Evolutionary conservation across 2,888 invertebrate species (phyloP).

Genomic region (Xestia sexstrigata): DNA sequence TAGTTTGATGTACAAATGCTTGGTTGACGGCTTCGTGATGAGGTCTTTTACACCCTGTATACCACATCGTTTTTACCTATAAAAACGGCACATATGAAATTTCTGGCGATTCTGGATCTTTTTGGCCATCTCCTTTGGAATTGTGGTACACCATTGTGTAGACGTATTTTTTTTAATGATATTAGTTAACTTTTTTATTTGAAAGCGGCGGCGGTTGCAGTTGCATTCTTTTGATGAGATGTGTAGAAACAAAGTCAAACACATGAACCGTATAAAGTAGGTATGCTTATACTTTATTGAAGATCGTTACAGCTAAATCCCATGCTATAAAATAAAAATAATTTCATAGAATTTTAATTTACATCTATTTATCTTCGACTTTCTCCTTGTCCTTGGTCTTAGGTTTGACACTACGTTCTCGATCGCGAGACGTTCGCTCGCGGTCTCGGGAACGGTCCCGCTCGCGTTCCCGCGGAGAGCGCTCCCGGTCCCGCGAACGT

Average conservation of each 20-base stretch:
- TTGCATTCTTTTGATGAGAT: too few relatives aligned
- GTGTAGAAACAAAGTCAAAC: conserved; percentile 1
- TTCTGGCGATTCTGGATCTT: too few relatives aligned
- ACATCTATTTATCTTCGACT: conserved; percentile 92
- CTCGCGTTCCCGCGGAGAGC: conserved; percentile 84
- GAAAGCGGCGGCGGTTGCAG: too few relatives aligned
- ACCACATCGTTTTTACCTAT: too few relatives aligned
- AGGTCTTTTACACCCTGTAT: too few relatives aligned
- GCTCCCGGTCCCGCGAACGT: conserved; percentile 83
- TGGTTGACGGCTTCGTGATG: too few relatives aligned
- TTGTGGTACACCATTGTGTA: too few relatives aligned
- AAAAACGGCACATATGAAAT: too few relatives aligned
- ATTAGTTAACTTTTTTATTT: too few relatives aligned
- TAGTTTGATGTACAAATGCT: too few relatives aligned
- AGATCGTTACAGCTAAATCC: conserved; percentile 41
- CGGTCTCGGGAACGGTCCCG: conserved; percentile 84
- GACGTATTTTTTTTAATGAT: too few relatives aligned
- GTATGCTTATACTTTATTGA: conserved; percentile 57
- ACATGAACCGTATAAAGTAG: conserved; percentile 11
- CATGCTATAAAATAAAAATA: conserved; percentile 28
- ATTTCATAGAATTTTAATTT: conserved; percentile 15
- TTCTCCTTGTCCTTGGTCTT: conserved; percentile 92
- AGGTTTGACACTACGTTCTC: conserved; percentile 89
- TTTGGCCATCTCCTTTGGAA: too few relatives aligned
- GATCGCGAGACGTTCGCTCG: conserved; percentile 77